A percentile compares a stretch with the other conserved stretches of the same genome.
phyloP scores from a whole-genome alignment of 2,888 invertebrate genomes.

The Cheilosia pagana region DNA sequence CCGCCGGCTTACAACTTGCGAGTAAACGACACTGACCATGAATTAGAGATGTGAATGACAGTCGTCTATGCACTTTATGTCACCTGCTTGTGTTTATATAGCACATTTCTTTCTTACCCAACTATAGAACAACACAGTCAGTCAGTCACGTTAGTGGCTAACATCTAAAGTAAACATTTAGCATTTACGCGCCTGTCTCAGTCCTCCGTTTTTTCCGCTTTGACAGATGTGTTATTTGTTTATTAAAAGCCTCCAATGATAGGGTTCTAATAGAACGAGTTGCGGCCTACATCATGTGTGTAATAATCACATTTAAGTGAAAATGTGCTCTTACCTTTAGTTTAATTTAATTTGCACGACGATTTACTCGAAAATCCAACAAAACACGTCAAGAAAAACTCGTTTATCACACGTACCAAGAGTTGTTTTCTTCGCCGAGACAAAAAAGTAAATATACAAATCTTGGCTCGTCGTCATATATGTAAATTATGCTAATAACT shows the following conservation, averaged over 20 bases:
- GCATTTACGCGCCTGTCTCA: not conserved
- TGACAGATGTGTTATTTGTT: constrained; percentile 14
- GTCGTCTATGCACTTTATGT: constrained; percentile 7
- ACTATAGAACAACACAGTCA: constrained; percentile 2
- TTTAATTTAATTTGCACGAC: constrained; percentile 43
- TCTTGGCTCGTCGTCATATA: constrained; percentile 2
- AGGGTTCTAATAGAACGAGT: constrained; percentile 21
- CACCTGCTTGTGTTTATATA: not conserved
- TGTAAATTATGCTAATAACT: constrained; percentile 50
- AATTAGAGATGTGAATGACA: constrained; percentile 29
- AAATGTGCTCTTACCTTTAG: constrained; percentile 25
- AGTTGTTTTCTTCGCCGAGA: constrained; percentile 1
- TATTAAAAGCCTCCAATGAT: constrained; percentile 1
- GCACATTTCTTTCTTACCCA: constrained; percentile 13
- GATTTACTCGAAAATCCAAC: constrained; percentile 30
- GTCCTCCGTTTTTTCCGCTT: constrained; percentile 1
- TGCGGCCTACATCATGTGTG: constrained; percentile 32
- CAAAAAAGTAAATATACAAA: constrained; percentile 25
- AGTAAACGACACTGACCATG: constrained; percentile 43
- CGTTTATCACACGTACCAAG: constrained; percentile 5
- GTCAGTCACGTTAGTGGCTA: constrained; percentile 2
- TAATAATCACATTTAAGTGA: constrained; percentile 4
- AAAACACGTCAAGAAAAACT: not conserved
- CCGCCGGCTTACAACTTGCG: constrained; percentile 9
- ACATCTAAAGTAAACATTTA: constrained; percentile 6